Percentiles rank a stretch among this genome's conserved stretches.
Conservation (phyloP, 2,113 vertebrate species). For the Mesocricetus auratus region DNA sequence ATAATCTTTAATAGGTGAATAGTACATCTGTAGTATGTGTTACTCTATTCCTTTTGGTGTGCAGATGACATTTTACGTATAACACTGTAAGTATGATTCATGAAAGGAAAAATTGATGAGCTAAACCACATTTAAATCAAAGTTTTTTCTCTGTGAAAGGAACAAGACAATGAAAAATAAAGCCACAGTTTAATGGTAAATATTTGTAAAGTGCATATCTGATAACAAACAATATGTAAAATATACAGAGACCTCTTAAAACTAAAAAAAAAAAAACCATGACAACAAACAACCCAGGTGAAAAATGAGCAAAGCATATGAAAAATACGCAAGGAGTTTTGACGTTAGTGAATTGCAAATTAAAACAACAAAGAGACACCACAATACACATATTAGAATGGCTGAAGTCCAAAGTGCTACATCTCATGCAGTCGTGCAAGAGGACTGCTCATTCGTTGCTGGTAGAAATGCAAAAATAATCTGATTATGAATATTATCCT, state of each 20-base stretch:
- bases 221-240: background rate
- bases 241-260: background rate
- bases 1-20: background rate
- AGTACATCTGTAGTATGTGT: background rate
- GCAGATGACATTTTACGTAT: background rate
- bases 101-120: background rate
- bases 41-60: background rate
- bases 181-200: background rate
- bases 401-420: conserved; percentile 8
- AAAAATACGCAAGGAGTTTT: conserved; percentile 12
- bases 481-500: conserved; percentile 47
- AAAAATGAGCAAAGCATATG: conserved; percentile 35
- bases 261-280: background rate
- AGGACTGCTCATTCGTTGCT: conserved; percentile 18
- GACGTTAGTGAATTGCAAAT: conserved; percentile 29
- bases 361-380: conserved; percentile 22
- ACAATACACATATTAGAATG: conserved; percentile 10
- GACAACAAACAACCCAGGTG: background rate
- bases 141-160: background rate
- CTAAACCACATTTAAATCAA: background rate
- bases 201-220: background rate
- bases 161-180: background rate
- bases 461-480: conserved; percentile 45
- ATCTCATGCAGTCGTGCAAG: background rate
- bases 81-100: background rate